Percentiles rank a stretch among this genome's conserved stretches.
Evolutionary conservation across 2,888 invertebrate species (phyloP).

Genomic region (Eupithecia insigniata): DNA sequence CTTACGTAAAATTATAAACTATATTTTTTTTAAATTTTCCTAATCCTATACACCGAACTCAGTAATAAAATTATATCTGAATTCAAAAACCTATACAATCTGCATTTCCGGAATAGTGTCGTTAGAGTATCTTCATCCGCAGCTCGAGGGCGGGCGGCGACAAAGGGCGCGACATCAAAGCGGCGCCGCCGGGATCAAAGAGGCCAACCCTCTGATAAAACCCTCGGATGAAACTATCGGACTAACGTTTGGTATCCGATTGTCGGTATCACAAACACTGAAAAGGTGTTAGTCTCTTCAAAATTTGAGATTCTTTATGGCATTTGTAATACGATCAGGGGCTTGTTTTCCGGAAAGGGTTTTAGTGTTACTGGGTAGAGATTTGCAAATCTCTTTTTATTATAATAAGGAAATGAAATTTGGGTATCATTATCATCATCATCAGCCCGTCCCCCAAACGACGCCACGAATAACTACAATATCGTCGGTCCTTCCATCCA

Average conservation of each 20-base stretch:
- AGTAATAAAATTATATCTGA: neutral
- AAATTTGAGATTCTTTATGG: constrained; percentile 47
- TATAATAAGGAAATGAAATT: neutral
- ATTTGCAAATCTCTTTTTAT: neutral
- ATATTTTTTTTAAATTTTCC: no score
- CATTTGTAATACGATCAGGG: constrained; percentile 46
- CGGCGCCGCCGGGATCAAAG: constrained; percentile 65
- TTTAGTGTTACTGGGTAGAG: constrained; percentile 15
- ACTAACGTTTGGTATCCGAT: constrained; percentile 73
- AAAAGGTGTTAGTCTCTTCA: constrained; percentile 61
- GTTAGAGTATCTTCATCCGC: constrained; percentile 66
- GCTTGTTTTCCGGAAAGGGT: constrained; percentile 36
- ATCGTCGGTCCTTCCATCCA: no score
- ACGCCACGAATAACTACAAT: no score
- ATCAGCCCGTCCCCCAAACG: no score
- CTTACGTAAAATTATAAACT: no score
- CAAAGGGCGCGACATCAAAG: constrained; percentile 76
- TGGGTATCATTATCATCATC: no score
- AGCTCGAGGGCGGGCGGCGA: constrained; percentile 60
- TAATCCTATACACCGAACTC: neutral
- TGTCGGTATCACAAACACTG: constrained; percentile 68
- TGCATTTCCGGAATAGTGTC: constrained; percentile 53
- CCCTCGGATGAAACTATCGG: constrained; percentile 68
- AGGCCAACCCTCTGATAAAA: constrained; percentile 64
- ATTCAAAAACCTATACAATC: constrained; percentile 32